A percentile compares a stretch with the other conserved stretches of the same genome.
Evolutionary conservation across 2,113 vertebrate species (phyloP).

Genomic region (Potamarius usumacintae): DNA sequence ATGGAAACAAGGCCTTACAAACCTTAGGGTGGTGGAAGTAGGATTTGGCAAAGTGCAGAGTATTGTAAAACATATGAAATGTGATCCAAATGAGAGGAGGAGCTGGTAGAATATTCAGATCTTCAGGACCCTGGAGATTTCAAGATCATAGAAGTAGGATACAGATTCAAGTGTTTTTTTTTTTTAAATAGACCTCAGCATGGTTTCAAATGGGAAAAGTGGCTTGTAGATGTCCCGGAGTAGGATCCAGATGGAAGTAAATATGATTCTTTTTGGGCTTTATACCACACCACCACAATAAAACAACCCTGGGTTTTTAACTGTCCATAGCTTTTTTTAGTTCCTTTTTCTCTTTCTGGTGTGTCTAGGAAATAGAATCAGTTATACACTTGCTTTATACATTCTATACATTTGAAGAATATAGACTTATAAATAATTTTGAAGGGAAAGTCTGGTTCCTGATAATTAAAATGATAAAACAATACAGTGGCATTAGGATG

Average conservation of each 20-base stretch:
- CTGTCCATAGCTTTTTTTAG: background rate
- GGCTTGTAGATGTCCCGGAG: background rate
- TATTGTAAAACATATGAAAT: background rate
- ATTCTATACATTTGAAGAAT: background rate
- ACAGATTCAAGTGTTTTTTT: background rate
- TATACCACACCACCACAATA: background rate
- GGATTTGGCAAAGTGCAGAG: background rate
- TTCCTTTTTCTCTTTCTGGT: background rate
- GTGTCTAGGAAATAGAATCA: background rate
- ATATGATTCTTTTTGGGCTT: background rate
- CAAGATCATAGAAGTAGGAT: background rate
- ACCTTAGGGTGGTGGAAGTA: background rate
- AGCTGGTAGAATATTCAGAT: background rate
- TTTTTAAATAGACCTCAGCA: background rate
- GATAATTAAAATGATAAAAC: background rate
- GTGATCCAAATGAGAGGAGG: background rate
- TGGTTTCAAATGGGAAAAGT: background rate
- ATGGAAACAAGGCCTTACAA: background rate
- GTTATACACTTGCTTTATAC: too few species aligned
- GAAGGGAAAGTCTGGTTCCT: background rate
- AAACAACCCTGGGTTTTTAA: background rate
- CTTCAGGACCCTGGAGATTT: background rate
- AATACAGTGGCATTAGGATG: background rate
- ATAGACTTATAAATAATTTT: background rate
- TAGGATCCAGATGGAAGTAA: background rate